Conservation (phyloP, 2,797 vertebrate species). For the Liparis tanakae region DNA sequence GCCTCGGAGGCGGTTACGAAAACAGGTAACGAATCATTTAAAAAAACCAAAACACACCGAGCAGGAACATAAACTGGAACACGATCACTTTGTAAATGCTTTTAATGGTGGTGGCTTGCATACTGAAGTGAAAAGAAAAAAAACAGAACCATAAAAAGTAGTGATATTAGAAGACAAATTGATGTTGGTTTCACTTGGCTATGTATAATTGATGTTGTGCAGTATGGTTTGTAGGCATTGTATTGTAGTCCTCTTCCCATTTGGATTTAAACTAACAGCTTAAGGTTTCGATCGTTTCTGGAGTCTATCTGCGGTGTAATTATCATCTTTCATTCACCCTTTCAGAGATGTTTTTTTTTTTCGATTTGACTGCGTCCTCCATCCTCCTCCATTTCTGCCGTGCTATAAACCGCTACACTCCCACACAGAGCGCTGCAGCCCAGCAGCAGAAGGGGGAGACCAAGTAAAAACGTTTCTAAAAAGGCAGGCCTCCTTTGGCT, state of each 20-base stretch:
- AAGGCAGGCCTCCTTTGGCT: slow-evolving; percentile 53
- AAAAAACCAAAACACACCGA: slow-evolving; percentile 21
- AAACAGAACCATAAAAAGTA: slow-evolving; percentile 29
- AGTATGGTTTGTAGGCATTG: slow-evolving; percentile 32
- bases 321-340: slow-evolving; percentile 60
- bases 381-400: slow-evolving; percentile 46
- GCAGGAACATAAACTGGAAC: slow-evolving; percentile 11
- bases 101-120: neutral
- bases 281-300: slow-evolving; percentile 41
- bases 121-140: slow-evolving; percentile 21
- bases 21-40: slow-evolving; percentile 33
- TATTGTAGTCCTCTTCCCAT: slow-evolving; percentile 24
- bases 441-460: slow-evolving; percentile 45
- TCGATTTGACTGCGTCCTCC: slow-evolving; percentile 59
- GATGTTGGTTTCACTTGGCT: slow-evolving; percentile 29
- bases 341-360: slow-evolving; percentile 45
- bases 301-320: slow-evolving; percentile 44
- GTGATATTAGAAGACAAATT: slow-evolving; percentile 34
- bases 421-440: slow-evolving; percentile 51
- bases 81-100: slow-evolving; percentile 7
- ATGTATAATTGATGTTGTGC: slow-evolving; percentile 49
- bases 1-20: slow-evolving; percentile 63
- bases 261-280: slow-evolving; percentile 56
- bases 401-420: slow-evolving; percentile 59
- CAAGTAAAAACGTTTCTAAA: slow-evolving; percentile 46